Conservation (phyloP, 2,113 vertebrate species). For the Tor tambroides region DNA sequence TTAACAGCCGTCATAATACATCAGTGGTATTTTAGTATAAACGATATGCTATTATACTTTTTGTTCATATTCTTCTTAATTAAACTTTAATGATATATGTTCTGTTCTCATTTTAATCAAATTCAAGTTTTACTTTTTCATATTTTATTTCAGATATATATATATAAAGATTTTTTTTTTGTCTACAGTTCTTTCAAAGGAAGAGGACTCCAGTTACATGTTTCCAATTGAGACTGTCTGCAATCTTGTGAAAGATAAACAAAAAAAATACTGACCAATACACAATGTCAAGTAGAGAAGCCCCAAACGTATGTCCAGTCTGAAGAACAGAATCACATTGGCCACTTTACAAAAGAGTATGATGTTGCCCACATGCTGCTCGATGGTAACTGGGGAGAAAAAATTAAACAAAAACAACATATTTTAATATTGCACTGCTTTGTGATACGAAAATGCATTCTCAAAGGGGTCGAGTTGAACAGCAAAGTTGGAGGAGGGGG, state of each 20-base stretch:
- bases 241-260: not conserved
- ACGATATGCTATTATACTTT: too few relatives aligned
- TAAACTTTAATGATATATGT: too few relatives aligned
- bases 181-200: not conserved
- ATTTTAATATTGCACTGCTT: not conserved
- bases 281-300: constrained; percentile 92
- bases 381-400: constrained; percentile 84
- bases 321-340: constrained; percentile 93
- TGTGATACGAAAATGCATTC: not conserved
- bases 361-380: constrained; percentile 95
- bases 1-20: not conserved
- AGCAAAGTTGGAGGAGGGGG: not conserved
- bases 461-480: not conserved
- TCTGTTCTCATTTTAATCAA: too few relatives aligned
- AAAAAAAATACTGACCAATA: constrained; percentile 72
- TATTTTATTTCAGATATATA: too few relatives aligned
- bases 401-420: not conserved
- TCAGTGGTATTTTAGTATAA: not conserved
- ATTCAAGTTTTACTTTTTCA: too few relatives aligned
- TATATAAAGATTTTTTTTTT: not conserved
- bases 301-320: constrained; percentile 92
- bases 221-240: not conserved
- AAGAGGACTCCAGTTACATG: too few relatives aligned
- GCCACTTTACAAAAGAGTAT: constrained; percentile 98
- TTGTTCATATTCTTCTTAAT: too few relatives aligned